Evolutionary conservation across 2,113 vertebrate species (phyloP).

Genomic region (Xyrauchen texanus): DNA sequence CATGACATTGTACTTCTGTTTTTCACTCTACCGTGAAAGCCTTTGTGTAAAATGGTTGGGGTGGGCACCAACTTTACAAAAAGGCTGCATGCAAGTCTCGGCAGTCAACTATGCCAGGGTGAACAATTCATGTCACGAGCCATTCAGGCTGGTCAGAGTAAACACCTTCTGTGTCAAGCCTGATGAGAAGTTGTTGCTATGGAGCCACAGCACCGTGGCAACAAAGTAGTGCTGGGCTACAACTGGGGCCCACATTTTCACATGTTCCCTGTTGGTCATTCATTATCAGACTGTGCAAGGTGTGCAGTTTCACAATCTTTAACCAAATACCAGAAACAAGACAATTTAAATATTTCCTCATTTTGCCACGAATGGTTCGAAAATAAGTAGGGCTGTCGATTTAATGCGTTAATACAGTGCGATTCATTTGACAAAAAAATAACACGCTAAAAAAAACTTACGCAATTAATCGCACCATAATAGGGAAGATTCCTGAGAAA

Average conservation of each 20-base stretch:
- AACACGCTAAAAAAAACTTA: too few relatives aligned
- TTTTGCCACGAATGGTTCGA: not conserved
- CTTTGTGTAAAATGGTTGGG: not conserved
- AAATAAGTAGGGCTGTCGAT: too few relatives aligned
- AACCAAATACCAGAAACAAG: not conserved
- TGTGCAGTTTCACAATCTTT: constrained; percentile 26
- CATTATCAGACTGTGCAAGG: constrained; percentile 15
- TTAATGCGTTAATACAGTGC: too few relatives aligned
- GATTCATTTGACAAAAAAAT: too few relatives aligned
- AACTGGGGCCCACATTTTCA: constrained; percentile 19
- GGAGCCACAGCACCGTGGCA: constrained; percentile 47
- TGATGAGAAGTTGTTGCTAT: constrained; percentile 57
- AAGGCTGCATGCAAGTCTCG: constrained; percentile 41
- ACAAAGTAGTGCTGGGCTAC: too few relatives aligned
- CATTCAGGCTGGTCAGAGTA: constrained; percentile 59
- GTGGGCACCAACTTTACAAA: not conserved
- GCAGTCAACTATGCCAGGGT: too few relatives aligned
- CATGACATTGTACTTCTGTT: not conserved
- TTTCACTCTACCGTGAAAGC: too few relatives aligned
- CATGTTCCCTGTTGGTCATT: constrained; percentile 14
- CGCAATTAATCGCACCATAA: too few relatives aligned
- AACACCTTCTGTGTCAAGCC: constrained; percentile 60
- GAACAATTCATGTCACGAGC: constrained; percentile 60
- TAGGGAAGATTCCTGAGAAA: too few relatives aligned
- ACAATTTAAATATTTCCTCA: not conserved